Evolutionary conservation across 53 echinoderm and acorn worm genomes (phyloP).

Genomic region (Echinarachnius parma): DNA sequence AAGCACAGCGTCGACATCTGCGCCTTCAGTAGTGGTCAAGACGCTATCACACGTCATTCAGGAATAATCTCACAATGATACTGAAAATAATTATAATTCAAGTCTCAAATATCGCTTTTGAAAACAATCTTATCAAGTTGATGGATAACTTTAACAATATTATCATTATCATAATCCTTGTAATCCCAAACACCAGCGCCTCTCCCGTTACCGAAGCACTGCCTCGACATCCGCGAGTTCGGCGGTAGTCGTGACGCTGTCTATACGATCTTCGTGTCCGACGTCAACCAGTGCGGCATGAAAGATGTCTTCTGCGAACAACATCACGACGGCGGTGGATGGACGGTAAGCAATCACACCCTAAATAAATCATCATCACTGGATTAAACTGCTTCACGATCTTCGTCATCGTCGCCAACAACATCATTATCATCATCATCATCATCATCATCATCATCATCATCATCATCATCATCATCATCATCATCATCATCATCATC

Average conservation of each 20-base stretch:
- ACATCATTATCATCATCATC: not conserved
- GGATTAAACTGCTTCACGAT: no score
- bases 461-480: not conserved
- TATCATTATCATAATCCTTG: no score
- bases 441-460: not conserved
- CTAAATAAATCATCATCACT: not conserved
- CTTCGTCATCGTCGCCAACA: no score
- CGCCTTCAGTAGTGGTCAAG: no score
- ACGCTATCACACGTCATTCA: no score
- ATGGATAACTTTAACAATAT: no score
- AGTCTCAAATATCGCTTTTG: no score
- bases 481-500: not conserved
- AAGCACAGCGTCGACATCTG: no score
- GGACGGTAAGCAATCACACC: slow-evolving; percentile 89
- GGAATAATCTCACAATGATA: no score
- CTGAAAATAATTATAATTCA: no score
- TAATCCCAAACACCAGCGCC: slow-evolving; percentile 37
- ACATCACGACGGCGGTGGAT: slow-evolving; percentile 76
- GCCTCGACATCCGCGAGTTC: slow-evolving; percentile 73
- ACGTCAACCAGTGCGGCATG: slow-evolving; percentile 39
- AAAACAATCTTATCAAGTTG: no score
- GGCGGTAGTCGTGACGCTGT: slow-evolving; percentile 83
- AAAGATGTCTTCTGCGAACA: slow-evolving; percentile 80
- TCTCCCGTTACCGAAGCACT: slow-evolving; percentile 71
- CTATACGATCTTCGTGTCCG: slow-evolving; percentile 71